These are phyloP conservation scores for Cheilinus undulatus DNA, from an alignment of 2,113 vertebrate species.

Conservation along the genomic window DNA sequence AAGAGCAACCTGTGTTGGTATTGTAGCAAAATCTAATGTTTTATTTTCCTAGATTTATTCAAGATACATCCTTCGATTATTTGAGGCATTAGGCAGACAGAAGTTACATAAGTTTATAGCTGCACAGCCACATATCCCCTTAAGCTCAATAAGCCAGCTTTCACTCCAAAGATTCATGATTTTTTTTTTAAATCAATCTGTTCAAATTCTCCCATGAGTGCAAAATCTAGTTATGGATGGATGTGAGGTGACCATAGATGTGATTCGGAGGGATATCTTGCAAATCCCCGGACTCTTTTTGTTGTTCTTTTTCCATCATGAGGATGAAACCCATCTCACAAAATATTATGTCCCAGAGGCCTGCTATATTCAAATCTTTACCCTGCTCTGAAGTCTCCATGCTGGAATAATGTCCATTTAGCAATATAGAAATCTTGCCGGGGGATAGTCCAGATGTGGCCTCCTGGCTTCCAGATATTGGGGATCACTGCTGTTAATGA, in stretches of 20 bases:
- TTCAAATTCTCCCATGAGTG: conserved; percentile 23
- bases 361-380: neutral
- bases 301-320: neutral
- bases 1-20: conserved; percentile 12
- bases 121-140: conserved; percentile 12
- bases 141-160: conserved; percentile 36
- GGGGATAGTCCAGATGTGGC: conserved; percentile 5
- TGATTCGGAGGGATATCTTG: conserved; percentile 7
- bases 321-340: neutral
- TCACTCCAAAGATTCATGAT: conserved; percentile 45
- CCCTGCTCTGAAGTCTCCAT: neutral
- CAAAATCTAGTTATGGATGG: conserved; percentile 45
- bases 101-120: conserved; percentile 32
- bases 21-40: conserved; percentile 18
- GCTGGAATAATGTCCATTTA: conserved; percentile 13
- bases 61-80: conserved; percentile 34
- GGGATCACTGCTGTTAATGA: conserved; percentile 15
- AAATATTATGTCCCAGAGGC: neutral
- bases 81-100: conserved; percentile 23
- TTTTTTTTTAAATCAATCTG: conserved; percentile 64
- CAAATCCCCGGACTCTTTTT: neutral
- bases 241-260: conserved; percentile 30
- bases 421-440: conserved; percentile 6
- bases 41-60: conserved; percentile 21
- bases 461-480: neutral